Evolutionary conservation across 2,113 vertebrate genomes (phyloP), one percentile per base, ranked within the genome.

Genomic region (Tretioscincus oriximinensis): DNA sequence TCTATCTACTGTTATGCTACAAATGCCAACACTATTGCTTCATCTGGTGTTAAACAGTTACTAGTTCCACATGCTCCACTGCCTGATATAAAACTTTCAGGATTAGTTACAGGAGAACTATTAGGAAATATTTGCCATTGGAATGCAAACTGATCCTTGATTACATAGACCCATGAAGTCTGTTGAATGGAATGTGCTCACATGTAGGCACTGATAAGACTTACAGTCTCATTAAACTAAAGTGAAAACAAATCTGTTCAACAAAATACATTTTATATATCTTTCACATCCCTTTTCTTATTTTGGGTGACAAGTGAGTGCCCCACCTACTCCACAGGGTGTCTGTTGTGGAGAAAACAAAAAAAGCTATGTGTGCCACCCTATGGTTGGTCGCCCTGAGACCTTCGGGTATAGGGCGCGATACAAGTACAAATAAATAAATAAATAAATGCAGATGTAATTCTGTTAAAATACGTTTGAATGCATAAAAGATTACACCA

Each of bases 1-100:
- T 41, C 73, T 54, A 47, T 18, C 11, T 3, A 24, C 24, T 74
- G 68, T 8, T 9, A 0, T 4, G 7, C 69, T 68, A 31, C 82
- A 61, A 74, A 73, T 64, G 20, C 47, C 49, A 60, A 31, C 22
- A 5, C 22, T 76, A 49, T 51, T 77, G 67, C 58, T 54, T 86
- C 26, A 73, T 11, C 9, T 78, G 5, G 4, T 61, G 28, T 54
- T 84, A 78, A 78, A 18, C 75, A 71, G 28, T 81, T 85, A 61
- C 41, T 66, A 58, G 28, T 21, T 63, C 68, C 83, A 85, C 41
- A 67, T 21, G 7, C 2, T 79, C 51, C 24, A 18, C 8, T 8
- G 65, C 60, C 73, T 76, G 21, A 45, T 47, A 76, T 2, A 60
- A 70, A 67, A 82, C 58, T 60, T 83, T n/a, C 0, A 22, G 26